phyloP scores from a whole-genome alignment of 2,888 invertebrate genomes.

The Chymomyza caudatula region DNA sequence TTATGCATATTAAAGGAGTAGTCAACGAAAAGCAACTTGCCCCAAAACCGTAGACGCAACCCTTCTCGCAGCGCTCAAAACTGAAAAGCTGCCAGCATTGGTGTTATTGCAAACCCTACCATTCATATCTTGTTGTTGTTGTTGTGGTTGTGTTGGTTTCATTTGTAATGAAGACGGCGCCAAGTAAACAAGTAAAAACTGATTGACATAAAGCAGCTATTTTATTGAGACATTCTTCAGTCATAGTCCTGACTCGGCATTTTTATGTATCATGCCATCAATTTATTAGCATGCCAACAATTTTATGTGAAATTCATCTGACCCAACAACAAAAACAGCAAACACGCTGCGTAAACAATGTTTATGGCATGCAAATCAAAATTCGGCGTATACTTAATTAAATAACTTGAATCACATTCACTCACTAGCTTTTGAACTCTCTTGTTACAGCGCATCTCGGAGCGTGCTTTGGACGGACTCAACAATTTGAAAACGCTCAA shows the following conservation, averaged over 20 bases:
- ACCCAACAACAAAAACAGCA: not conserved
- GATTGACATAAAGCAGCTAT: conserved; percentile 64
- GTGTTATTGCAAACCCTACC: not conserved
- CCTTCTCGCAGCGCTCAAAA: too few relatives aligned
- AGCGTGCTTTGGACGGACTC: conserved; percentile 87
- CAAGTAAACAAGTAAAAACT: conserved; percentile 29
- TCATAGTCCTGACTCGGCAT: conserved; percentile 50
- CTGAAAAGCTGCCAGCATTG: not conserved
- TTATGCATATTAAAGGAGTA: conserved; percentile 61
- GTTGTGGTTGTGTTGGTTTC: not conserved
- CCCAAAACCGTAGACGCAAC: not conserved
- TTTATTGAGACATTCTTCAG: conserved; percentile 54
- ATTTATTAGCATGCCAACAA: conserved; percentile 47
- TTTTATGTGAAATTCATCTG: conserved; percentile 54
- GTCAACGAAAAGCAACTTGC: not conserved
- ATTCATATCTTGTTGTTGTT: not conserved
- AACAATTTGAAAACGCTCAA: conserved; percentile 85
- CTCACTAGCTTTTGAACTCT: conserved; percentile 46
- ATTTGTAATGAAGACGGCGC: not conserved
- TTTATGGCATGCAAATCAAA: conserved; percentile 19
- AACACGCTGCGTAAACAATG: conserved; percentile 51
- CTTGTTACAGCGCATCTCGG: conserved; percentile 82
- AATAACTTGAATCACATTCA: not conserved
- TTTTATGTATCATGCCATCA: conserved; percentile 52
- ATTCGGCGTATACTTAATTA: not conserved